Evolutionary conservation across 2,797 vertebrate species (phyloP).

Genomic region (Chiloscyllium punctatum): DNA sequence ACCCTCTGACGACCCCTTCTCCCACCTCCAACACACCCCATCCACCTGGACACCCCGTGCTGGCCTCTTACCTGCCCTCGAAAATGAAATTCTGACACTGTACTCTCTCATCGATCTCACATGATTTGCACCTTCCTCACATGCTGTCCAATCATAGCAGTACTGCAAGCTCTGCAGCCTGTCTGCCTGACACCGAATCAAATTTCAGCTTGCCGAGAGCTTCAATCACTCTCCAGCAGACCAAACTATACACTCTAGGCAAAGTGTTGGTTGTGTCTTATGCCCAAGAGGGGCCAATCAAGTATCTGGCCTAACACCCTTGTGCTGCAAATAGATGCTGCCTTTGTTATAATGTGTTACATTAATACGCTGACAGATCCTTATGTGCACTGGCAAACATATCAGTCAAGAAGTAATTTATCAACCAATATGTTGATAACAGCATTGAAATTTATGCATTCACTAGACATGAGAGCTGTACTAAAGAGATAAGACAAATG

Average conservation of each 20-base stretch:
- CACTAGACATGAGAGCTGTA: background rate
- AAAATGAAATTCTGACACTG: no score
- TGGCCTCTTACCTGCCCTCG: no score
- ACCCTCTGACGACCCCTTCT: no score
- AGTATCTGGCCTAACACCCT: background rate
- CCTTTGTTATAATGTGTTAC: background rate
- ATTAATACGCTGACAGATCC: constrained; percentile 10
- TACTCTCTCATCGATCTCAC: background rate
- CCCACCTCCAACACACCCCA: no score
- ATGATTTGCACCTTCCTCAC: background rate
- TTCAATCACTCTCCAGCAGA: background rate
- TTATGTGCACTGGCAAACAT: constrained; percentile 25
- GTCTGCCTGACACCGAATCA: background rate
- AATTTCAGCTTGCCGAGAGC: background rate
- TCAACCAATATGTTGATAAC: constrained; percentile 16
- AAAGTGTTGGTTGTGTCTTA: background rate
- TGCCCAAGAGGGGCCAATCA: background rate
- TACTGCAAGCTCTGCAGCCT: background rate
- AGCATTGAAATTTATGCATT: constrained; percentile 29
- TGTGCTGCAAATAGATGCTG: background rate
- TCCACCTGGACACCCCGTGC: no score
- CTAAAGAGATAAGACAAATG: constrained; percentile 32
- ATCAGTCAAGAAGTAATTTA: constrained; percentile 27
- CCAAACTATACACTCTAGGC: background rate
- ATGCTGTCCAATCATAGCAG: background rate